A percentile compares a stretch with the other conserved stretches of the same genome.
phyloP scores from a whole-genome alignment of 2,113 vertebrate genomes.

The Thunnus thynnus region DNA sequence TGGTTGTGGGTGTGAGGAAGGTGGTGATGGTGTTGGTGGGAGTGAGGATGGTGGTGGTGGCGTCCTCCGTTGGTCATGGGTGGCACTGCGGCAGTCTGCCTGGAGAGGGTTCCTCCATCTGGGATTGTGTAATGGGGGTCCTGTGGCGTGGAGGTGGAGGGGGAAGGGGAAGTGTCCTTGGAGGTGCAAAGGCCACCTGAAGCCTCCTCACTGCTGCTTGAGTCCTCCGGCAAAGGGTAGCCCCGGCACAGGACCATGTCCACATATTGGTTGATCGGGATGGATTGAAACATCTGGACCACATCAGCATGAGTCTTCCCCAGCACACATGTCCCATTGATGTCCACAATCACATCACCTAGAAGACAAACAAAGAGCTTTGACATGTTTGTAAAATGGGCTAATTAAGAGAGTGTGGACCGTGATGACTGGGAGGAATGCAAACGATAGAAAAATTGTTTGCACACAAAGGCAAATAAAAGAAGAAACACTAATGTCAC shows the following conservation, averaged over 20 bases:
- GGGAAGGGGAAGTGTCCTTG: slow-evolving; percentile 80
- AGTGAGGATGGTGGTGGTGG: slow-evolving; percentile 61
- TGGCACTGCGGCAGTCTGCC: slow-evolving; percentile 74
- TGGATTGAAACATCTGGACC: slow-evolving; percentile 98
- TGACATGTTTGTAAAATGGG: neutral
- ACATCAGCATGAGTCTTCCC: slow-evolving; percentile 98
- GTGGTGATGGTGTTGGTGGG: slow-evolving; percentile 65
- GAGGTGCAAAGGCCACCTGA: slow-evolving; percentile 82
- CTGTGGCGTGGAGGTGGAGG: slow-evolving; percentile 81
- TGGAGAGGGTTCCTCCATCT: slow-evolving; percentile 87
- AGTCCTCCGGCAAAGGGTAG: slow-evolving; percentile 96
- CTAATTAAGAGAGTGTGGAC: neutral
- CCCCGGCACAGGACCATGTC: slow-evolving; percentile 96
- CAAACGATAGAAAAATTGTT: too few species aligned
- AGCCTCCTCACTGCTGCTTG: slow-evolving; percentile 83
- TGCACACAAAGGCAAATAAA: too few species aligned
- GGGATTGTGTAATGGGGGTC: slow-evolving; percentile 83
- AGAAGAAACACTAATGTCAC: neutral
- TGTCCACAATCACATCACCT: slow-evolving; percentile 98
- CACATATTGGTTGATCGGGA: slow-evolving; percentile 94
- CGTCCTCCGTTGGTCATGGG: slow-evolving; percentile 87
- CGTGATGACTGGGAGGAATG: neutral
- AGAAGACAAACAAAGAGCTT: neutral
- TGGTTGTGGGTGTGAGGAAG: slow-evolving; percentile 60
- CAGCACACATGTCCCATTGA: slow-evolving; percentile 94